A percentile compares a stretch with the other conserved stretches of the same genome.
These are phyloP conservation scores for Crotalus viridis DNA, from an alignment of 2,113 vertebrate genomes.

Conservation along the genomic window DNA sequence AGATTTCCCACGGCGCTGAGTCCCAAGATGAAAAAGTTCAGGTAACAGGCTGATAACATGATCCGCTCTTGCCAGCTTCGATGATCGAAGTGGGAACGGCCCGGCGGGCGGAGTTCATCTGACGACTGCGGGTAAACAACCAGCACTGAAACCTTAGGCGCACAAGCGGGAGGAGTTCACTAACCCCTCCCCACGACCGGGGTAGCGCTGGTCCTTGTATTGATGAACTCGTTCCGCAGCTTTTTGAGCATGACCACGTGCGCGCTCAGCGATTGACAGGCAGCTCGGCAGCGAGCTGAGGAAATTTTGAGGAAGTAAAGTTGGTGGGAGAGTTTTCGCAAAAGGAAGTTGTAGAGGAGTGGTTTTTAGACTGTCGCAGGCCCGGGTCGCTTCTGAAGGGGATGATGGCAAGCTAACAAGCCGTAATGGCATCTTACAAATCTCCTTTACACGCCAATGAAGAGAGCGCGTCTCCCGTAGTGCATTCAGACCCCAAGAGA, in stretches of 20 bases:
- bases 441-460: not conserved
- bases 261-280: not conserved
- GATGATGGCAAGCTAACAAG: not conserved
- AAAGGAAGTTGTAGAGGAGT: not conserved
- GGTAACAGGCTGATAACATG: constrained; percentile 51
- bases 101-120: constrained; percentile 2
- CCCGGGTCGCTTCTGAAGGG: not conserved
- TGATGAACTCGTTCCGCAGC: not conserved
- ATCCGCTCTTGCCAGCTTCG: constrained; percentile 18
- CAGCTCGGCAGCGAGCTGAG: not conserved
- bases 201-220: constrained; percentile 41
- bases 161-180: constrained; percentile 39
- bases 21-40: constrained; percentile 46
- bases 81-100: not conserved
- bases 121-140: not conserved
- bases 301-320: not conserved
- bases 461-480: not conserved
- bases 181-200: constrained; percentile 34
- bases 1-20: constrained; percentile 37
- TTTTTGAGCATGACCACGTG: not conserved
- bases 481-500: not conserved
- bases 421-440: not conserved
- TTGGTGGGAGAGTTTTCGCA: not conserved
- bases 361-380: not conserved
- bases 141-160: not conserved